Evolutionary conservation across 2,888 invertebrate genomes (phyloP).

Genomic region (Athripsodes cinereus): DNA sequence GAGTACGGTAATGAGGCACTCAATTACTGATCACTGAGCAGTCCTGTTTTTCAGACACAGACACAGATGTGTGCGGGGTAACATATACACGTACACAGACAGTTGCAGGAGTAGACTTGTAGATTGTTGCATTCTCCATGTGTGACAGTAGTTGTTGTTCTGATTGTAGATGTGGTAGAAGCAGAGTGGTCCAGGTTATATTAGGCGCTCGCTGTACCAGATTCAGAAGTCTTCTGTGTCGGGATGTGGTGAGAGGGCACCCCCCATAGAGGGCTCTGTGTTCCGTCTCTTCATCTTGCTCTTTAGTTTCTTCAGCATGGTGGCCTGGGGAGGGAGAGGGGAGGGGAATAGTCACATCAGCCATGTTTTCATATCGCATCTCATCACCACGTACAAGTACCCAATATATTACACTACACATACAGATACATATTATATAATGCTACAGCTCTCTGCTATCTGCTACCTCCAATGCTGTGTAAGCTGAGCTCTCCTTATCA

Average conservation of each 20-base stretch:
- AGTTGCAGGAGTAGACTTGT: background rate
- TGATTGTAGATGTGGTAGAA: constrained; percentile 7
- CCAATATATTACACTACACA: background rate
- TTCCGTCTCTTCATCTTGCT: constrained; percentile 95
- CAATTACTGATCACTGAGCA: background rate
- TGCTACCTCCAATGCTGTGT: background rate
- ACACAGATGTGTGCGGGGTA: background rate
- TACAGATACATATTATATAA: background rate
- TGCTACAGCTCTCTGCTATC: background rate
- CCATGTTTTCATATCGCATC: constrained; percentile 2
- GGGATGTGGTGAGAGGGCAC: constrained; percentile 35
- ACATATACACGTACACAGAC: background rate
- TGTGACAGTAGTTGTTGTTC: background rate
- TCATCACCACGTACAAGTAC: background rate
- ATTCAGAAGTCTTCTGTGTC: constrained; percentile 59
- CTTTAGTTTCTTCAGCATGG: constrained; percentile 98
- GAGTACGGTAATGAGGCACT: background rate
- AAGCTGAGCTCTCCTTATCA: background rate
- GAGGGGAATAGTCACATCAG: constrained; percentile 21
- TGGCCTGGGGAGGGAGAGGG: constrained; percentile 72
- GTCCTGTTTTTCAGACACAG: background rate
- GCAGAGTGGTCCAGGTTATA: constrained; percentile 43
- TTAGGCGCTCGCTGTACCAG: constrained; percentile 67
- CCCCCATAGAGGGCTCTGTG: constrained; percentile 75
- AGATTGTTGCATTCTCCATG: background rate